Evolutionary conservation across 2,113 vertebrate genomes (phyloP).

Genomic region (Anhinga rufa): DNA sequence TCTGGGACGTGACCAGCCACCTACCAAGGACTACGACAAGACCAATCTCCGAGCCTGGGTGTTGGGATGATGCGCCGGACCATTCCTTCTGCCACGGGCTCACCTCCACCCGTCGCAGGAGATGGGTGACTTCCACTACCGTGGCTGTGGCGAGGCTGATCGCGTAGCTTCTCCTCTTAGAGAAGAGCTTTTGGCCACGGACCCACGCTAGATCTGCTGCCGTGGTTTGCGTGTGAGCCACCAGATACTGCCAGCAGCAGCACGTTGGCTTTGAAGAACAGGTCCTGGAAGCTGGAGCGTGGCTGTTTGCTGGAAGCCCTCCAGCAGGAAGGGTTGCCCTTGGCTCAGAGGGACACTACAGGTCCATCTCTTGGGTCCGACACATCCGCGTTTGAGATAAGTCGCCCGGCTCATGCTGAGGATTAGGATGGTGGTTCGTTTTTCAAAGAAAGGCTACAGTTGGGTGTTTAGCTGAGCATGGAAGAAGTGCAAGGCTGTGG

Average conservation of each 20-base stretch:
- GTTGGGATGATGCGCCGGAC: neutral
- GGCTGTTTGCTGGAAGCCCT: neutral
- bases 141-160: neutral
- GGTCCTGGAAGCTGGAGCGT: neutral
- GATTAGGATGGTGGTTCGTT: neutral
- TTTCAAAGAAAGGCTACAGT: neutral
- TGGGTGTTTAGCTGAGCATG: neutral
- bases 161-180: neutral
- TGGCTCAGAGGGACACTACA: neutral
- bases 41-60: neutral
- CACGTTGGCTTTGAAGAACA: neutral
- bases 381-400: neutral
- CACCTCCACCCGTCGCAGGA: neutral
- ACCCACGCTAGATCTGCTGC: neutral
- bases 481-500: neutral
- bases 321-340: neutral
- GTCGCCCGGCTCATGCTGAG: neutral
- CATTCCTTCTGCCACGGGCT: neutral
- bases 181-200: neutral
- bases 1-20: neutral
- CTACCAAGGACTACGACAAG: neutral
- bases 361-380: neutral
- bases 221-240: neutral
- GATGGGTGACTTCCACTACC: neutral
- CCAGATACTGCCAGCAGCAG: neutral